Conservation (phyloP, 2,888 invertebrate species). For the Dasypolia templi region DNA sequence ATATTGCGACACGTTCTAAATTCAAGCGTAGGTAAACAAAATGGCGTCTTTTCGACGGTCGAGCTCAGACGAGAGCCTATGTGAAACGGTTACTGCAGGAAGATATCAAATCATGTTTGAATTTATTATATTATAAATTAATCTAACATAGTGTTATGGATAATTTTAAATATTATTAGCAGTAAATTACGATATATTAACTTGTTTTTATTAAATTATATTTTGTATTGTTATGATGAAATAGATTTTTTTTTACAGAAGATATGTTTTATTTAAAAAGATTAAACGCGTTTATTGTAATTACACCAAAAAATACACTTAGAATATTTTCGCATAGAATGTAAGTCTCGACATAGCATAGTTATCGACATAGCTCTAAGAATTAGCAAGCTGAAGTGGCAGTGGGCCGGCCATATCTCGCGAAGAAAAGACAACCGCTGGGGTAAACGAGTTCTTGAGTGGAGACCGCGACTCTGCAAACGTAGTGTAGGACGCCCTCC, state of each 20-base stretch:
- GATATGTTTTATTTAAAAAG: constrained; percentile 14
- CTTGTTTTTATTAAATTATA: constrained; percentile 55
- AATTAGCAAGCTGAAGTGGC: too few relatives aligned
- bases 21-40: constrained; percentile 70
- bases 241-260: constrained; percentile 22
- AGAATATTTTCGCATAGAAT: too few relatives aligned
- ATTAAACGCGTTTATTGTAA: too few relatives aligned
- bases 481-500: too few relatives aligned
- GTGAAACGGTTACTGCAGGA: constrained; percentile 4
- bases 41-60: constrained; percentile 54
- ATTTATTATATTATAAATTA: constrained; percentile 40
- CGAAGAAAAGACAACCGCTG: too few relatives aligned
- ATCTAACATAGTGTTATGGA: constrained; percentile 61
- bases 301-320: too few relatives aligned
- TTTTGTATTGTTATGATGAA: constrained; percentile 46
- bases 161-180: constrained; percentile 62
- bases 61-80: constrained; percentile 6
- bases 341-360: too few relatives aligned
- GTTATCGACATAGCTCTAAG: too few relatives aligned
- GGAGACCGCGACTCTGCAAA: too few relatives aligned
- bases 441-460: too few relatives aligned
- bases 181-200: constrained; percentile 41
- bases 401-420: too few relatives aligned
- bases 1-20: constrained; percentile 74
- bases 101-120: constrained; percentile 51